These are phyloP conservation scores for Aulostomus chinensis DNA, from an alignment of 2,797 vertebrate species.

Conservation along the genomic window DNA sequence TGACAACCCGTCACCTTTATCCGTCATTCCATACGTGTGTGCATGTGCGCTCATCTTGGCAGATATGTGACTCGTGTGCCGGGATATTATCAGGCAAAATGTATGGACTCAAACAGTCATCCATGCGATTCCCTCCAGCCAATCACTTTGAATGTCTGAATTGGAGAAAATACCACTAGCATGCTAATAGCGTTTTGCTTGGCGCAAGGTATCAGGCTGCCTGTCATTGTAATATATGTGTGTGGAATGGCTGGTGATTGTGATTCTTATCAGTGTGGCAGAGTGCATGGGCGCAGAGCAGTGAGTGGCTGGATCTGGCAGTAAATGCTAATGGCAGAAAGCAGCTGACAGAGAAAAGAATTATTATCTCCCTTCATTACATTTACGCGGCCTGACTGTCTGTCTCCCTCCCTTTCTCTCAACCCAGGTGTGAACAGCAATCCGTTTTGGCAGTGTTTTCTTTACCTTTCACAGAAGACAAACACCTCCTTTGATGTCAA, in stretches of 20 bases:
- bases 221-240: constrained; percentile 75
- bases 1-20: constrained; percentile 36
- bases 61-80: constrained; percentile 35
- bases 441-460: constrained; percentile 57
- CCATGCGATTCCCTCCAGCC: constrained; percentile 27
- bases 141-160: constrained; percentile 67
- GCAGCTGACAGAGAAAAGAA: constrained; percentile 77
- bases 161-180: constrained; percentile 56
- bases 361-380: constrained; percentile 82
- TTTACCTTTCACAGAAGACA: constrained; percentile 63
- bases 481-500: constrained; percentile 44
- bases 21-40: constrained; percentile 1
- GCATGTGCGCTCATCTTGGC: background rate
- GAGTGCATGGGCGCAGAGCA: constrained; percentile 61
- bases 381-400: constrained; percentile 63
- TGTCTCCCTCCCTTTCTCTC: constrained; percentile 41
- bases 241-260: constrained; percentile 76
- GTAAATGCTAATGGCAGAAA: constrained; percentile 80
- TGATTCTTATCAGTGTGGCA: constrained; percentile 78
- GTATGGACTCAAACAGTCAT: constrained; percentile 41
- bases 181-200: constrained; percentile 74
- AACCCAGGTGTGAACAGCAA: constrained; percentile 39
- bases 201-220: constrained; percentile 59
- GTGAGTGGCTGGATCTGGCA: constrained; percentile 77
- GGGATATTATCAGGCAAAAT: constrained; percentile 52